Percentiles rank a stretch among this genome's conserved stretches.
phyloP scores from a whole-genome alignment of 2,888 invertebrate genomes.

The Plebejus melissa region DNA sequence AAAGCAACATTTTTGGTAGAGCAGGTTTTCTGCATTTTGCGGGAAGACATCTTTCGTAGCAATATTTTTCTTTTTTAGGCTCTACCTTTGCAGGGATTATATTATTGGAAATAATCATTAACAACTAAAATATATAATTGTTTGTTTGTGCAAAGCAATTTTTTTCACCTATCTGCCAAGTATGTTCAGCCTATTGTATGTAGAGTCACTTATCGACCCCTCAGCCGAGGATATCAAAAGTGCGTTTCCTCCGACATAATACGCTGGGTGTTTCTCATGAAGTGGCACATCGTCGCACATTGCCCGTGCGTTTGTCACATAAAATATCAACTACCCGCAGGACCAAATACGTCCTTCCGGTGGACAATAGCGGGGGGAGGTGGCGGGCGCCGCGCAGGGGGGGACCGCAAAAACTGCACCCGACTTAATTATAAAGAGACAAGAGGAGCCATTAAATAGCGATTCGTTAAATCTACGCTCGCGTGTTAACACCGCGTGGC shows the following conservation, averaged over 20 bases:
- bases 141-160: background rate
- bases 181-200: background rate
- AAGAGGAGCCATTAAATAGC: slow-evolving; percentile 78
- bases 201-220: background rate
- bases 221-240: background rate
- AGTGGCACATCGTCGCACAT: slow-evolving; percentile 56
- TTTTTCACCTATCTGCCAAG: background rate
- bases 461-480: slow-evolving; percentile 78
- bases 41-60: background rate
- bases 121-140: background rate
- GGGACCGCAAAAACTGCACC: slow-evolving; percentile 75
- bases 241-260: slow-evolving; percentile 46
- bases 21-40: too few relatives aligned
- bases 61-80: background rate
- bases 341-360: slow-evolving; percentile 56
- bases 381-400: slow-evolving; percentile 41
- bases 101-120: background rate
- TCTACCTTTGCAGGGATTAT: background rate
- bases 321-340: slow-evolving; percentile 50
- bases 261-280: slow-evolving; percentile 58
- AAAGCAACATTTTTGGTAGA: background rate
- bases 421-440: slow-evolving; percentile 80
- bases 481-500: slow-evolving; percentile 69
- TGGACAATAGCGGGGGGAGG: slow-evolving; percentile 36
- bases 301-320: slow-evolving; percentile 74